Conservation (phyloP, 2,113 vertebrate genomes). For the Amphiprion ocellaris region DNA sequence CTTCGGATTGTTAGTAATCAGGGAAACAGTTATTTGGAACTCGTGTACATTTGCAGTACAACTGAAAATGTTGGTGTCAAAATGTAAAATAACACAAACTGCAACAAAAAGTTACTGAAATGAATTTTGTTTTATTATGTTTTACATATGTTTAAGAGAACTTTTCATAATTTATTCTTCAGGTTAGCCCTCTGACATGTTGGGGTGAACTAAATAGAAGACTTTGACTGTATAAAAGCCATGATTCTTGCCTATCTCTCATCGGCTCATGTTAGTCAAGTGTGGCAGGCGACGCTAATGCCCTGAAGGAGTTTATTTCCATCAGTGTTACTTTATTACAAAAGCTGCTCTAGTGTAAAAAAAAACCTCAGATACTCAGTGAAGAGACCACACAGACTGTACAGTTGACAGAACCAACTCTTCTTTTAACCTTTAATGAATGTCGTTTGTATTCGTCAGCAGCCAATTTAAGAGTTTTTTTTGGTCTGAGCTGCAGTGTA, state of each 20-base stretch:
- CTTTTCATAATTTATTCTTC: no score
- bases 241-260: conserved; percentile 19
- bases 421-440: conserved; percentile 58
- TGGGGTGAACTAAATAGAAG: conserved; percentile 25
- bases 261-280: conserved; percentile 24
- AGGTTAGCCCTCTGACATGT: conserved; percentile 26
- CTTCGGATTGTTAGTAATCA: no score
- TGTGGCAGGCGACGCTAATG: conserved; percentile 25
- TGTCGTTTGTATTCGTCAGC: conserved; percentile 53
- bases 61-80: no score
- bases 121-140: no score
- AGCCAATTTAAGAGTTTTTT: conserved; percentile 57
- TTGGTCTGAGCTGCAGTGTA: conserved; percentile 32
- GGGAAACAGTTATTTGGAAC: no score
- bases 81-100: no score
- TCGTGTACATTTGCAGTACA: no score
- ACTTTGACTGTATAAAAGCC: conserved; percentile 1
- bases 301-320: conserved; percentile 42
- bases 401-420: conserved; percentile 42
- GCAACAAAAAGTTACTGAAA: no score
- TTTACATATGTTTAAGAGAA: no score
- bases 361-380: conserved; percentile 16
- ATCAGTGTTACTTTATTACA: conserved; percentile 44
- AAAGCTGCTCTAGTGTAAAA: conserved; percentile 40
- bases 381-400: conserved; percentile 72